A percentile compares a stretch with the other conserved stretches of the same genome.
These are phyloP conservation scores for Oscheius sp. DNA, from an alignment of 2,888 invertebrate genomes.

Conservation along the genomic window DNA sequence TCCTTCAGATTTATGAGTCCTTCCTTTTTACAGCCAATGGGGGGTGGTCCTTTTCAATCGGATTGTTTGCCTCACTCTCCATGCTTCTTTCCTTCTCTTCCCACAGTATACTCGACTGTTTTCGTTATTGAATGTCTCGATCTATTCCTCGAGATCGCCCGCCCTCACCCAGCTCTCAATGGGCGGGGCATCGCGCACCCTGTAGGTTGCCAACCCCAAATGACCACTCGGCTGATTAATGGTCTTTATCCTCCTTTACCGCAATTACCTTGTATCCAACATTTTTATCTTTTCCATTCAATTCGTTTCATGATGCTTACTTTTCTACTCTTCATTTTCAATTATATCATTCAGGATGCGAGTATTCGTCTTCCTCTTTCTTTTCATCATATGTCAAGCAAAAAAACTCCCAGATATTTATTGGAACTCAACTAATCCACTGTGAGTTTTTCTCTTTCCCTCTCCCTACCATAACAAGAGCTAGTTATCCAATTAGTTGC, in stretches of 20 bases:
- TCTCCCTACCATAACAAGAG: not conserved
- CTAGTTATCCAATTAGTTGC: not conserved
- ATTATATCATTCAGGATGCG: slow-evolving; percentile 11
- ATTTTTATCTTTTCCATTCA: not conserved
- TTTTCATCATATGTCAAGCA: not conserved
- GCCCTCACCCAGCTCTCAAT: not conserved
- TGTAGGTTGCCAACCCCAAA: slow-evolving; percentile 9
- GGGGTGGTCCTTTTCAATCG: too few relatives aligned
- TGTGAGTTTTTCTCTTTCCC: slow-evolving; percentile 25
- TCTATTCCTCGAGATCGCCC: slow-evolving; percentile 1
- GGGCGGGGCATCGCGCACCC: slow-evolving; percentile 8
- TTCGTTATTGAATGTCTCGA: not conserved
- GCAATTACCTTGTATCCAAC: not conserved
- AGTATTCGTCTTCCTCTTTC: not conserved
- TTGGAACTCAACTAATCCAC: slow-evolving; percentile 32
- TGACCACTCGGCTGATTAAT: slow-evolving; percentile 26
- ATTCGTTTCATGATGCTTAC: not conserved
- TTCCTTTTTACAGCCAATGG: too few relatives aligned
- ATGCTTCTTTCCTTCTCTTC: not conserved
- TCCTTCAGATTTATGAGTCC: too few relatives aligned
- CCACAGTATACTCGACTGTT: not conserved
- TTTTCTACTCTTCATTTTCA: not conserved
- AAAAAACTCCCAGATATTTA: slow-evolving; percentile 31
- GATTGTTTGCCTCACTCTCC: not conserved
- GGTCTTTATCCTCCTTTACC: slow-evolving; percentile 1